phyloP scores from a whole-genome alignment of 2,113 vertebrate genomes.

The Tetraodon nigroviridis region DNA sequence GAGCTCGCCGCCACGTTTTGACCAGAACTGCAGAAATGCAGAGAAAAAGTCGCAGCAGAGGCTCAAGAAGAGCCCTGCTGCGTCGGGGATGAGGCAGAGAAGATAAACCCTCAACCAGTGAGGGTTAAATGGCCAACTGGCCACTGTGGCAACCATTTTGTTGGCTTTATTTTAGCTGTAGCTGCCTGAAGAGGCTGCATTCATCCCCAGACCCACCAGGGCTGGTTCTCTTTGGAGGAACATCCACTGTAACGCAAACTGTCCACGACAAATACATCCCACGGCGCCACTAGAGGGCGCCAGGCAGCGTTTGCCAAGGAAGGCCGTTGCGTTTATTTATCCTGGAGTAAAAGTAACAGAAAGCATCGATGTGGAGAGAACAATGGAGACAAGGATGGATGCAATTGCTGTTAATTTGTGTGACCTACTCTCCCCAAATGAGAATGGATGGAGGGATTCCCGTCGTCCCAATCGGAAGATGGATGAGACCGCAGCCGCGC shows the following conservation, averaged over 20 bases:
- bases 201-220: conserved; percentile 1
- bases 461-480: conserved; percentile 67
- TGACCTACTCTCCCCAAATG: conserved; percentile 64
- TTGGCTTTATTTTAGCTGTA: conserved; percentile 37
- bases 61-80: conserved; percentile 37
- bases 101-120: conserved; percentile 62
- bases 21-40: conserved; percentile 4
- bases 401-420: conserved; percentile 56
- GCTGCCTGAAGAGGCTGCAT: conserved; percentile 30
- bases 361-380: conserved; percentile 12
- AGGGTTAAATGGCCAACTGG: conserved; percentile 66
- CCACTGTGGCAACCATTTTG: conserved; percentile 68
- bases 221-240: too few species aligned
- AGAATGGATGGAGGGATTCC: conserved; percentile 68
- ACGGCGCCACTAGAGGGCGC: conserved; percentile 59
- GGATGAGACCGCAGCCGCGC: conserved; percentile 59
- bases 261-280: conserved; percentile 1
- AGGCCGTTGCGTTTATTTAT: not conserved
- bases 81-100: conserved; percentile 35
- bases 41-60: conserved; percentile 14
- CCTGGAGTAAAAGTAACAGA: conserved; percentile 12
- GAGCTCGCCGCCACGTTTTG: conserved; percentile 17
- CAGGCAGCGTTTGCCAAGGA: conserved; percentile 15
- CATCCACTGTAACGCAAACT: conserved; percentile 13
- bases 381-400: conserved; percentile 51